Percentiles rank a stretch among this genome's conserved stretches.
Conservation (phyloP, 2,113 vertebrate species). For the Ammodytes marinus region DNA sequence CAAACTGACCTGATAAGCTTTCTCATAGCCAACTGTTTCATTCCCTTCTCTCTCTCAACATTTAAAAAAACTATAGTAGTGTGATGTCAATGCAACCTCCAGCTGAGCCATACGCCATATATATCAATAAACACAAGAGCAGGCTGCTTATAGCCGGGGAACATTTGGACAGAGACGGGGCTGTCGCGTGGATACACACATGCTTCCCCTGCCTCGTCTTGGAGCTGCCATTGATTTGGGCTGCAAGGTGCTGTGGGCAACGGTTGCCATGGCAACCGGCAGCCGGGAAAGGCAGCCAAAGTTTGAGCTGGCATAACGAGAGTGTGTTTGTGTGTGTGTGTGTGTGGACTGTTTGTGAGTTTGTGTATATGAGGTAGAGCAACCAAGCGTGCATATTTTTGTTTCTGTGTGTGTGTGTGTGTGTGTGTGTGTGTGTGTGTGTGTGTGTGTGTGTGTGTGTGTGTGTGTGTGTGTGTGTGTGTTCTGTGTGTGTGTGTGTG, state of each 20-base stretch:
- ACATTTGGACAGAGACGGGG: slow-evolving; percentile 53
- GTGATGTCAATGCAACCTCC: slow-evolving; percentile 41
- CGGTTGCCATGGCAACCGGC: slow-evolving; percentile 85
- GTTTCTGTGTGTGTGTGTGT: slow-evolving; percentile 45
- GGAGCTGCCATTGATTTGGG: slow-evolving; percentile 85
- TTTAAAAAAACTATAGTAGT: slow-evolving; percentile 28
- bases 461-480: slow-evolving; percentile 46
- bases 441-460: slow-evolving; percentile 50
- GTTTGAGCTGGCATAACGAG: slow-evolving; percentile 78
- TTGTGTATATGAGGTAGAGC: slow-evolving; percentile 55
- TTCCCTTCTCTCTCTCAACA: slow-evolving; percentile 21
- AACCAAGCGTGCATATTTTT: slow-evolving; percentile 64
- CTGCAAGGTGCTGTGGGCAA: slow-evolving; percentile 85
- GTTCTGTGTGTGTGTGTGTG: slow-evolving; percentile 44
- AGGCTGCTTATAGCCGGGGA: slow-evolving; percentile 55
- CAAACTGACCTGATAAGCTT: slow-evolving; percentile 48
- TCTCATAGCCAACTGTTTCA: slow-evolving; percentile 30
- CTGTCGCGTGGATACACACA: slow-evolving; percentile 28
- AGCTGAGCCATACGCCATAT: slow-evolving; percentile 46
- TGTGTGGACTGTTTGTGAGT: slow-evolving; percentile 50
- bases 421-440: slow-evolving; percentile 58
- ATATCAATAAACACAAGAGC: slow-evolving; percentile 52
- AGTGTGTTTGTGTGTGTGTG: slow-evolving; percentile 38
- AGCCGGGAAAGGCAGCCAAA: slow-evolving; percentile 84
- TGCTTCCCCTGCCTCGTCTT: slow-evolving; percentile 63